Conservation (phyloP, 2,113 vertebrate genomes). For the Apodemus speciosus region DNA sequence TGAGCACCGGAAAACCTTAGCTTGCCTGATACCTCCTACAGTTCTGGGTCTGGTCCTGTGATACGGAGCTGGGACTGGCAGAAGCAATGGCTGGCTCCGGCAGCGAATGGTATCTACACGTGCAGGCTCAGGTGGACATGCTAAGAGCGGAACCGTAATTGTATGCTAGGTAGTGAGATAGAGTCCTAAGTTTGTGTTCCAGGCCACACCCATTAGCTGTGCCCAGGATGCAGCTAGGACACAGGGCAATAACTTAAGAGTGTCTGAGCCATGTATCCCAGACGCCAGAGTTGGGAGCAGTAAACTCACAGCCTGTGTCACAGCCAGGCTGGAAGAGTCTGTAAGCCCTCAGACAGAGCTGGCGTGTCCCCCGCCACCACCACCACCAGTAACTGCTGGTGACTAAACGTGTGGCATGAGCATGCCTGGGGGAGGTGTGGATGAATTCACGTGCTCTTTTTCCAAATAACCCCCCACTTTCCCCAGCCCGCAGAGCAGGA, state of each 20-base stretch:
- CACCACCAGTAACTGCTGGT: neutral
- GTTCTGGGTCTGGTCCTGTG: neutral
- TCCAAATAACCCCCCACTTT: neutral
- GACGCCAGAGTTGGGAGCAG: neutral
- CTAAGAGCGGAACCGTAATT: neutral
- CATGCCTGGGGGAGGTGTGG: neutral
- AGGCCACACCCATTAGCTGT: neutral
- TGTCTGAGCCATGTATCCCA: slow-evolving; percentile 2
- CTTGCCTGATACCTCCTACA: neutral
- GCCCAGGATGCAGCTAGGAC: neutral
- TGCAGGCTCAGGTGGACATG: accelerated
- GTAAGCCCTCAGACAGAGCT: accelerated
- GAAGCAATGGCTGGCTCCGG: neutral
- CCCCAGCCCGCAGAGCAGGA: neutral
- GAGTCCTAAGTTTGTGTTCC: neutral
- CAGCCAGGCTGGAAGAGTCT: neutral
- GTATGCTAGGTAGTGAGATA: neutral
- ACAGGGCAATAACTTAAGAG: neutral
- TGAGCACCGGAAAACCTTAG: too few species aligned
- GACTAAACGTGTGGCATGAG: neutral
- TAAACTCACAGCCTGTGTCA: neutral
- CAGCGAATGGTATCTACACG: neutral
- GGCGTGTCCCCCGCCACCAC: accelerated
- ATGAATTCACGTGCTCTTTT: neutral
- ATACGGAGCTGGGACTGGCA: neutral